Evolutionary conservation across 2,797 vertebrate genomes (phyloP).

Genomic region (Phataginus tricuspis): DNA sequence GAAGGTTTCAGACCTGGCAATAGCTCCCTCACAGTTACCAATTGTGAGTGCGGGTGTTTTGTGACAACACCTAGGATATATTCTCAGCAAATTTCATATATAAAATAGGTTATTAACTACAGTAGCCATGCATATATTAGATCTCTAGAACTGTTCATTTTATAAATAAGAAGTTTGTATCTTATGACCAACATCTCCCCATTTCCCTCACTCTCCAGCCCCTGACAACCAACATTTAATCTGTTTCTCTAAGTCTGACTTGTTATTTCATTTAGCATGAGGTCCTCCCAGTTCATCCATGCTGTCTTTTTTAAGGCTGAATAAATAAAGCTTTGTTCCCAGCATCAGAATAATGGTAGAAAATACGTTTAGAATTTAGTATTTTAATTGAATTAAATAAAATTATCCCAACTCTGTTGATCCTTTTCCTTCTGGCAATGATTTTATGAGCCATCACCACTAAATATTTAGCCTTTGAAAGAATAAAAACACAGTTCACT

Average conservation of each 20-base stretch:
- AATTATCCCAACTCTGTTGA: neutral
- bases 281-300: neutral
- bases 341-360: neutral
- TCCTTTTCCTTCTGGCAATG: constrained; percentile 21
- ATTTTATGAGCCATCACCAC: constrained; percentile 39
- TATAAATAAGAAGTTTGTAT: neutral
- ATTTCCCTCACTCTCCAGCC: neutral
- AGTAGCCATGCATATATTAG: neutral
- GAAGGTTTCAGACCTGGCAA: neutral
- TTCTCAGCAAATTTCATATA: neutral
- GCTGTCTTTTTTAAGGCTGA: neutral
- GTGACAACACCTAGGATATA: neutral
- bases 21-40: neutral
- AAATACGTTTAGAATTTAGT: neutral
- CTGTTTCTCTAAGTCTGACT: neutral
- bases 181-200: neutral
- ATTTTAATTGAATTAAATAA: constrained; percentile 42
- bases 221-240: neutral
- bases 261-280: neutral
- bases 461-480: constrained; percentile 19
- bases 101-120: neutral
- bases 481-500: neutral
- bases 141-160: neutral
- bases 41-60: neutral
- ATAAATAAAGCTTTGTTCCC: neutral